phyloP scores from a whole-genome alignment of 2,888 invertebrate species.

The Pterostichus madidus region DNA sequence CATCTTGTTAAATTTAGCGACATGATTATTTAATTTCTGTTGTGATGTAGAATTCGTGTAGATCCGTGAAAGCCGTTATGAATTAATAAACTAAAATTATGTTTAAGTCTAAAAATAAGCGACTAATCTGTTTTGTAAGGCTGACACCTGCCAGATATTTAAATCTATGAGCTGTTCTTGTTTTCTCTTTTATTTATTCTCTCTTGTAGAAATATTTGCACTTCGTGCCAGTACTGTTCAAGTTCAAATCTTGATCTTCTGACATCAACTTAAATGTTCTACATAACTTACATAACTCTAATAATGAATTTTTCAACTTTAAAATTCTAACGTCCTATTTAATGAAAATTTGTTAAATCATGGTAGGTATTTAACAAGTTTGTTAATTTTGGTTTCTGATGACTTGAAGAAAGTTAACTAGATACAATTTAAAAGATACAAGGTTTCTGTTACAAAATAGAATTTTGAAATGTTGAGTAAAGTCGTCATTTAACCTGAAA shows the following conservation, averaged over 20 bases:
- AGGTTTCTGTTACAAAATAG: too few relatives aligned
- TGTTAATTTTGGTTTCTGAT: background rate
- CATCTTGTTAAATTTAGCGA: too few relatives aligned
- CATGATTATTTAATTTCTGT: too few relatives aligned
- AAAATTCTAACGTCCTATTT: background rate
- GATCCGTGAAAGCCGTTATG: conserved; percentile 8
- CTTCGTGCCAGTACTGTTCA: conserved; percentile 38
- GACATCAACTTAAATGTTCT: conserved; percentile 14
- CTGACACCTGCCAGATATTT: conserved; percentile 48
- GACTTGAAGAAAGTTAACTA: background rate
- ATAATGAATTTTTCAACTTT: background rate
- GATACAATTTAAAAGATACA: background rate
- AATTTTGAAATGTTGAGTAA: too few relatives aligned
- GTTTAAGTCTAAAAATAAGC: conserved; percentile 28
- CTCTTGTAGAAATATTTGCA: conserved; percentile 35
- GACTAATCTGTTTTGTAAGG: conserved; percentile 25
- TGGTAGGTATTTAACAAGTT: background rate
- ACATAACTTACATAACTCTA: background rate
- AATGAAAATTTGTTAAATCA: background rate
- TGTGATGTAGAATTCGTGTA: background rate
- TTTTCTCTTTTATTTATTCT: background rate
- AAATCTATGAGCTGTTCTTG: conserved; percentile 40
- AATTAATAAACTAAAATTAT: conserved; percentile 24
- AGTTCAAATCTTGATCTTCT: conserved; percentile 43
- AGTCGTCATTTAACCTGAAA: too few relatives aligned